phyloP scores from a whole-genome alignment of 30 jellyfish, hydroid and myxozoan species.

The Hydractinia symbiolongicarpus region DNA sequence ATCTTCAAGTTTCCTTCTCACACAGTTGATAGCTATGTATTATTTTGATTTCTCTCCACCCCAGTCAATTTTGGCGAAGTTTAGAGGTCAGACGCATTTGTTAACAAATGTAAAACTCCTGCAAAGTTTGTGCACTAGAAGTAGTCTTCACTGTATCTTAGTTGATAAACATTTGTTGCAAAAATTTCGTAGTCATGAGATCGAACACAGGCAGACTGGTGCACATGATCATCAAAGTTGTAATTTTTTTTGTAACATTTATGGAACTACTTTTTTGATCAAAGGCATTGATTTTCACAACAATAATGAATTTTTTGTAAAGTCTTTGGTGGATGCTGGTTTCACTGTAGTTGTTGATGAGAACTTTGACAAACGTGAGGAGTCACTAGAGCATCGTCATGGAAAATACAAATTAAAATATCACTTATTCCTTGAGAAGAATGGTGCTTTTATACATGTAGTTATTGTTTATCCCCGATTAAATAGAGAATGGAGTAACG shows the following conservation, averaged over 20 bases:
- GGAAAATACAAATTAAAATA: neutral
- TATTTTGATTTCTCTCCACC: neutral
- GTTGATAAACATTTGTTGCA: neutral
- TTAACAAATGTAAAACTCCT: neutral
- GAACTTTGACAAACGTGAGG: constrained; percentile 10
- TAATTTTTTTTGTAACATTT: neutral
- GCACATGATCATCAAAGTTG: constrained; percentile 4
- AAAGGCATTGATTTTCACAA: constrained; percentile 3
- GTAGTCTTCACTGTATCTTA: neutral
- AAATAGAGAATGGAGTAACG: constrained; percentile 11
- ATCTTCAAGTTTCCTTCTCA: constrained; percentile 8
- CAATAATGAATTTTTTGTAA: neutral
- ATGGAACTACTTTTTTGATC: neutral
- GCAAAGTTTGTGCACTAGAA: neutral
- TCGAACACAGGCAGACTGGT: neutral
- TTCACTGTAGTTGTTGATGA: neutral
- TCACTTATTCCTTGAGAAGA: constrained; percentile 14
- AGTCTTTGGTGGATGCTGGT: neutral
- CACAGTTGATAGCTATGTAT: neutral
- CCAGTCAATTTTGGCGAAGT: neutral
- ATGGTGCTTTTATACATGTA: neutral
- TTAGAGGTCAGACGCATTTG: neutral
- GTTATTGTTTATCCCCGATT: constrained; percentile 17
- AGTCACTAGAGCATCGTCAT: neutral
- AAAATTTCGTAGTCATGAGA: neutral